Evolutionary conservation across 1,140 invertebrate genomes (phyloP).

Genomic region (Sminthurides bifidus): DNA sequence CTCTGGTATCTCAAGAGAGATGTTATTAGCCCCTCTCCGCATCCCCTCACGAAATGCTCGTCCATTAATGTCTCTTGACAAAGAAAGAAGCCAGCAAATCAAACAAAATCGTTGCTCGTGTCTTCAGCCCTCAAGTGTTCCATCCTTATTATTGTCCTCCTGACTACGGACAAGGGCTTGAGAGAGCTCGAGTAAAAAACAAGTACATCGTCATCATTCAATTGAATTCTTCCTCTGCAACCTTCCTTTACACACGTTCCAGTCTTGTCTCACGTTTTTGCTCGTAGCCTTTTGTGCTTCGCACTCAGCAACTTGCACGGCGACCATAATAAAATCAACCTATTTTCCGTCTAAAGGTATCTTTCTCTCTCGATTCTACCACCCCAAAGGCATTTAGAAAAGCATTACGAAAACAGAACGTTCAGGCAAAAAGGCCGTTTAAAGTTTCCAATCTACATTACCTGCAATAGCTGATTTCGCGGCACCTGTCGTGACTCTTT

Average conservation of each 20-base stretch:
- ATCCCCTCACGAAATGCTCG: conserved; percentile 28
- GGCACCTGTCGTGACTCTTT: too few species aligned
- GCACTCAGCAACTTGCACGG: too few species aligned
- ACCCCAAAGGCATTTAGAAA: too few species aligned
- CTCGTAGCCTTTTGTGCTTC: too few species aligned
- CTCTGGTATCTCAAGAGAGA: conserved; percentile 26
- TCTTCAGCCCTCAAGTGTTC: conserved; percentile 11
- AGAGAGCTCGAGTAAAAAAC: conserved; percentile 5
- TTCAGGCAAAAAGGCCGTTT: too few species aligned
- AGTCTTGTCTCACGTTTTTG: conserved; percentile 9
- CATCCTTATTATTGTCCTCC: conserved; percentile 13
- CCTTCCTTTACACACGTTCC: neutral
- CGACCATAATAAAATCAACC: too few species aligned
- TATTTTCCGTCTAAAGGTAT: too few species aligned
- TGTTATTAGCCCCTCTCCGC: conserved; percentile 32
- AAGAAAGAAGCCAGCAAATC: conserved; percentile 31
- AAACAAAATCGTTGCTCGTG: conserved; percentile 30
- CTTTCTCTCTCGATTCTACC: too few species aligned
- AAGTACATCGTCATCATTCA: too few species aligned
- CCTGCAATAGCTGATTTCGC: too few species aligned
- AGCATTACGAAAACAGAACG: too few species aligned
- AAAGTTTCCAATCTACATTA: too few species aligned
- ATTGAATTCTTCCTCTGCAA: neutral
- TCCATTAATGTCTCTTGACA: conserved; percentile 31
- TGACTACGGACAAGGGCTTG: conserved; percentile 6